Evolutionary conservation across 2,888 invertebrate species (phyloP).

Genomic region (Chloromyia formosa): DNA sequence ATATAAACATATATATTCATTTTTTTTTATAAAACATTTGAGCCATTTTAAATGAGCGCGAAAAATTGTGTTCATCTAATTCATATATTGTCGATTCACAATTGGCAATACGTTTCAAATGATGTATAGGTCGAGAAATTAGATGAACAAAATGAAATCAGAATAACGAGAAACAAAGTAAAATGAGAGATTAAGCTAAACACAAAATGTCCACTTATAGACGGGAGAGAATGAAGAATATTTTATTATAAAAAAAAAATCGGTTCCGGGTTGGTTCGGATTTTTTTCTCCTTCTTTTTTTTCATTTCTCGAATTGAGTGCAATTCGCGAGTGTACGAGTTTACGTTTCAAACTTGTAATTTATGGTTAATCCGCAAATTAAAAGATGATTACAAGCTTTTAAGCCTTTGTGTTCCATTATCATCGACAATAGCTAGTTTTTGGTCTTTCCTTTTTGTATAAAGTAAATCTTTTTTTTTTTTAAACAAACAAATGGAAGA

Average conservation of each 20-base stretch:
- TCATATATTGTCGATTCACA: too few species aligned
- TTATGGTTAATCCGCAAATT: conserved; percentile 54
- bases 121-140: not conserved
- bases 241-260: too few species aligned
- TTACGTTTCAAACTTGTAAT: too few species aligned
- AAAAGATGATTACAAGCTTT: conserved; percentile 65
- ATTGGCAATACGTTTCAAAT: conserved; percentile 17
- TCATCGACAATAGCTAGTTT: conserved; percentile 24
- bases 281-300: conserved; percentile 26
- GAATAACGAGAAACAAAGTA: conserved; percentile 10
- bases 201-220: not conserved
- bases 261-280: not conserved
- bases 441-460: not conserved
- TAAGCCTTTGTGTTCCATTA: conserved; percentile 63
- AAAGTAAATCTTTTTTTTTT: not conserved
- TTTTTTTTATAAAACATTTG: not conserved
- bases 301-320: not conserved
- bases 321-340: too few species aligned
- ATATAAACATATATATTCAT: conserved; percentile 24
- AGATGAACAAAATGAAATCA: conserved; percentile 26
- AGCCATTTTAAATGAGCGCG: conserved; percentile 1
- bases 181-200: not conserved
- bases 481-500: conserved; percentile 51
- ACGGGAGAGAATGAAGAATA: not conserved
- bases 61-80: conserved; percentile 6